Conservation (phyloP, 1,140 invertebrate species). For the Physella acuta region DNA sequence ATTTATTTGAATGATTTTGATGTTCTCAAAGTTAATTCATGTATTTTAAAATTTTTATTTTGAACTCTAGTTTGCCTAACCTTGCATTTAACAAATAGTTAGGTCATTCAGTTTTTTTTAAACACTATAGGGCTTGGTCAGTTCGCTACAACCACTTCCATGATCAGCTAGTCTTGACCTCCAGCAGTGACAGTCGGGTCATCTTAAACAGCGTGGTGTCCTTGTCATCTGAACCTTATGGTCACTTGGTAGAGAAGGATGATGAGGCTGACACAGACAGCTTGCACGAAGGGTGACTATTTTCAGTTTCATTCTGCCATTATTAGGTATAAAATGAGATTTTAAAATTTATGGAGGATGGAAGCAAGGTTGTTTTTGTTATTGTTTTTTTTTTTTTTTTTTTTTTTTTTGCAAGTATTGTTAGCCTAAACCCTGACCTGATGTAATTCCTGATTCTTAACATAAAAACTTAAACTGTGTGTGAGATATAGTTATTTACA, state of each 20-base stretch:
- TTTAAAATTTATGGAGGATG: too few relatives aligned
- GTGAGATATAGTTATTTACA: neutral
- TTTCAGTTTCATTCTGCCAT: too few relatives aligned
- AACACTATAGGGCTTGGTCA: slow-evolving; percentile 85
- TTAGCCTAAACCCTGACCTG: too few relatives aligned
- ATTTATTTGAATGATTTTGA: too few relatives aligned
- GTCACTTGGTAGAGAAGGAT: slow-evolving; percentile 64
- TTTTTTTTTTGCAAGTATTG: too few relatives aligned
- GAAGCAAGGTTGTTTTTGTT: neutral
- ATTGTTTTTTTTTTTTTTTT: neutral
- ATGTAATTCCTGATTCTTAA: too few relatives aligned
- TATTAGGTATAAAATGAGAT: too few relatives aligned
- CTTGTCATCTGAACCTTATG: slow-evolving; percentile 80
- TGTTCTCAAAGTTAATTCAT: too few relatives aligned
- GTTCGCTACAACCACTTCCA: slow-evolving; percentile 94
- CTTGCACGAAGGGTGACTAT: slow-evolving; percentile 5
- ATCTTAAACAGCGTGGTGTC: slow-evolving; percentile 82
- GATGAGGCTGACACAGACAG: slow-evolving; percentile 58
- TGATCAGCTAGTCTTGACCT: slow-evolving; percentile 92
- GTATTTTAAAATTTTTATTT: slow-evolving; percentile 10
- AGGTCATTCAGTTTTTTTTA: neutral
- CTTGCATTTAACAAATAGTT: neutral
- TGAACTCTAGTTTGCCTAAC: neutral
- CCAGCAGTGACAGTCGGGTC: slow-evolving; percentile 91
- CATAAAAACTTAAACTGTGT: too few relatives aligned